Evolutionary conservation across 2,888 invertebrate genomes (phyloP), one percentile per base, ranked within the genome.

Genomic region (Parthenolecanium corni): DNA sequence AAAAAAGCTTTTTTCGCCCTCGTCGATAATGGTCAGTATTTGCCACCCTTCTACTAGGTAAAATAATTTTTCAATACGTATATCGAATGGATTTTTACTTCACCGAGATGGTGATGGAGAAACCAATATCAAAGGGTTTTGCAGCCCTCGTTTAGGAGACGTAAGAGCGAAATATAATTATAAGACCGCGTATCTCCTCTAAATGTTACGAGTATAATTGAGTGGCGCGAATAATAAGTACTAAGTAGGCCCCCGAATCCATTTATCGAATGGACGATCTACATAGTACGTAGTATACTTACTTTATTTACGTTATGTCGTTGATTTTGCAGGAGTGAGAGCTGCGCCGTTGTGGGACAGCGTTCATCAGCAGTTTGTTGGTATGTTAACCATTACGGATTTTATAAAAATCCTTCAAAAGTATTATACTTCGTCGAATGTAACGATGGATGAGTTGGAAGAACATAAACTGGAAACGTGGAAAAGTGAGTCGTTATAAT

Each of bases 1-100:
- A 93, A 95, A 78, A 96, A 96, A 76, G 97, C 98, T 56, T 99
- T 99, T 79, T 98, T 94, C 77, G 98, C 98, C 44, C 83, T 99
- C 68, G 96, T 99, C 65, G 94, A 96, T 77, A 97, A 98, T 80
- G 96, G 89, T 88, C 71, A 66, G 67, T 66, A 18, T 31, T 46
- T 46, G 16, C 53, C 18, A 31, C 20, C 2, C 14, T n/a, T n/a
- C n/a, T n/a, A n/a, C n/a, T n/a, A n/a, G n/a, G n/a, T n/a, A n/a
- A n/a, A n/a, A 23, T 23, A 49, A 3, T 4, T 24, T 24, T 49
- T 47, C 23, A n/a, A 14, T 20, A 47, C 5, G 6, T 47, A 20
- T 12, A 12, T 38, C 9, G 11, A 12, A 38, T 11, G 38, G 38
- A 11, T 9, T 38, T 38, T 38, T 38, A 40, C 46, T 46, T 49